Conservation (phyloP, 2,888 invertebrate genomes). For the Sphaerophoria rueppellii region DNA sequence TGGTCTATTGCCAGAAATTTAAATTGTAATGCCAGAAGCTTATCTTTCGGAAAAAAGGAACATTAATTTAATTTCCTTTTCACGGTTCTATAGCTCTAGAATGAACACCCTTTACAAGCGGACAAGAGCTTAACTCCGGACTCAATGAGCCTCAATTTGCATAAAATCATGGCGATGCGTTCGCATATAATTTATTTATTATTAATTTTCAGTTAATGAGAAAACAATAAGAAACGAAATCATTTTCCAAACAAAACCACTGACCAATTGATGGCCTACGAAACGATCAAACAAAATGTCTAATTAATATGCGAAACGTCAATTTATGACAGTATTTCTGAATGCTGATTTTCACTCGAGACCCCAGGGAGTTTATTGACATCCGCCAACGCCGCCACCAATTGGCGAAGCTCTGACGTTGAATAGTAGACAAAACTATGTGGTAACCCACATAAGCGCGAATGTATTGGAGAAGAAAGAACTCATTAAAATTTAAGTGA, state of each 20-base stretch:
- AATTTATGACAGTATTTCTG: constrained; percentile 35
- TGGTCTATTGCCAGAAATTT: too few relatives aligned
- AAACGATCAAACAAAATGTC: constrained; percentile 20
- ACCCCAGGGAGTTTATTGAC: constrained; percentile 53
- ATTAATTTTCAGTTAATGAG: constrained; percentile 12
- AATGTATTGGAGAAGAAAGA: too few relatives aligned
- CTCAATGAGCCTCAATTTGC: constrained; percentile 44
- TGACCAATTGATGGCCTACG: background rate
- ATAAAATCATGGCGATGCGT: constrained; percentile 49
- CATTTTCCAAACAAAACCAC: constrained; percentile 17
- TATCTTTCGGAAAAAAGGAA: too few relatives aligned
- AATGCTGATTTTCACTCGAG: constrained; percentile 22
- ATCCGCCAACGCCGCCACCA: constrained; percentile 36
- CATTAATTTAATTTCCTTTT: constrained; percentile 3
- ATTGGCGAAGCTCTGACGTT: constrained; percentile 35
- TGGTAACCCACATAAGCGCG: too few relatives aligned
- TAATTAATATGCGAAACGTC: constrained; percentile 64
- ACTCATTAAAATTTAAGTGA: too few relatives aligned
- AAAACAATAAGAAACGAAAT: constrained; percentile 1
- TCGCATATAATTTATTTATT: constrained; percentile 53
- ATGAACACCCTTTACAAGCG: too few relatives aligned
- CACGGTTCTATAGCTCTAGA: too few relatives aligned
- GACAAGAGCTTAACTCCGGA: background rate
- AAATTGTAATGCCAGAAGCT: too few relatives aligned
- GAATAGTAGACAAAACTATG: too few relatives aligned